Percentiles rank a stretch among this genome's conserved stretches.
Conservation (phyloP, 1,140 invertebrate species). For the Nasonia longicornis region DNA sequence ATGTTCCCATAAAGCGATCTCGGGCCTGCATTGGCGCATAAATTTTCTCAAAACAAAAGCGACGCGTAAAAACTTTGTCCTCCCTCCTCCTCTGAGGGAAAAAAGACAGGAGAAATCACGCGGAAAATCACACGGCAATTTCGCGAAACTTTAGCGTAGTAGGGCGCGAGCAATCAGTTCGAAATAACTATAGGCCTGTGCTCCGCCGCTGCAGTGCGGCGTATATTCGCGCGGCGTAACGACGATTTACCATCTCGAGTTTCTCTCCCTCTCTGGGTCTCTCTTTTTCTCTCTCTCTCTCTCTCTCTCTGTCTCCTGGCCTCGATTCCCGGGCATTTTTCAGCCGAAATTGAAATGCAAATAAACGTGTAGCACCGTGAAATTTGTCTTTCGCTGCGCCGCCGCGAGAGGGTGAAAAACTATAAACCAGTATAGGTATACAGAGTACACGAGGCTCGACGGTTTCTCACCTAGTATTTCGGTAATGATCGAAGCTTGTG, state of each 20-base stretch:
- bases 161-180: constrained; percentile 19
- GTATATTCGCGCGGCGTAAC: constrained; percentile 26
- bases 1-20: no score
- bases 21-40: no score
- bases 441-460: neutral
- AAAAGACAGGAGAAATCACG: neutral
- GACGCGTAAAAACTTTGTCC: no score
- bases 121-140: constrained; percentile 6
- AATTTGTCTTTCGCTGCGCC: constrained; percentile 32
- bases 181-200: constrained; percentile 23
- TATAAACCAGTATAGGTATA: neutral
- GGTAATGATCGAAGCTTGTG: constrained; percentile 17
- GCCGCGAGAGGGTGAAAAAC: constrained; percentile 1
- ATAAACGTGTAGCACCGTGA: constrained; percentile 32
- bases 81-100: no score
- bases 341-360: constrained; percentile 46
- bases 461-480: constrained; percentile 6
- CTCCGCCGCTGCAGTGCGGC: neutral
- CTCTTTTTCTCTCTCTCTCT: neutral
- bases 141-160: constrained; percentile 10
- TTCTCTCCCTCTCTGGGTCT: constrained; percentile 1
- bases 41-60: no score
- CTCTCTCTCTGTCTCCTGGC: neutral
- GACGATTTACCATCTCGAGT: constrained; percentile 31
- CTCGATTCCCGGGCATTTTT: constrained; percentile 31